Evolutionary conservation across 2,888 invertebrate species (phyloP), one percentile per base, ranked within the genome.

Genomic region (Pseudoips prasinana): DNA sequence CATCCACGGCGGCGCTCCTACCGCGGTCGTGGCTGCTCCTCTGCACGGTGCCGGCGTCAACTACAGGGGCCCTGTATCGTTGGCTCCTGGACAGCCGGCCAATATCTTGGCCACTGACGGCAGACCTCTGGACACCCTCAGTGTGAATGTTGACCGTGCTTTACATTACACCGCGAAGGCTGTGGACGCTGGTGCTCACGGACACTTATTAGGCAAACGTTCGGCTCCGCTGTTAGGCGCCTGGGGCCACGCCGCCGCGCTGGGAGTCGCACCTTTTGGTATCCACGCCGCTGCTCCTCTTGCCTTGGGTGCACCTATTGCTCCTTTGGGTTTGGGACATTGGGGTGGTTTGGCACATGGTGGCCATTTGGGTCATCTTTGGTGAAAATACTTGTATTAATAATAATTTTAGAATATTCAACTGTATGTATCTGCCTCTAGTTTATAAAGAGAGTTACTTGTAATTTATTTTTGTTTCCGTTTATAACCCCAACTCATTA

Each of bases 371-470:
- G 68, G 64, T 22, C 66, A 28, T 44, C 61, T 56, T 48, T 79
- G 81, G 78, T 81, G 61, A 82, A 68, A 58, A 49, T 39, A 44
- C 54, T 36, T 50, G 39, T 60, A 49, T 58, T 53, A 29, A 40
- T 57, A 55, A 48, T n/a, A n/a, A n/a, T n/a, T 56, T 38, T 51
- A 52, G 56, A 35, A 22, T 49, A 44, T 37, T 40, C 38, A 33
- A 43, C 38, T 56, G 42, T 56, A 53, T 46, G 39, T 49, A 58
- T 42, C 57, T 60, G 66, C 63, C 41, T 62, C 47, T 72, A 74
- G 65, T 60, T 70, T 74, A 81, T 80, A 80, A 81, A 85, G 84
- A 84, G 85, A 86, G 85, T 84, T 86, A 82, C 81, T 58, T 57
- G 47, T 41, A 63, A 5, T 20, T 20, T 20, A 5, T 20, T 3